phyloP scores from a whole-genome alignment of 2,888 invertebrate species.

The Euproctis similis region DNA sequence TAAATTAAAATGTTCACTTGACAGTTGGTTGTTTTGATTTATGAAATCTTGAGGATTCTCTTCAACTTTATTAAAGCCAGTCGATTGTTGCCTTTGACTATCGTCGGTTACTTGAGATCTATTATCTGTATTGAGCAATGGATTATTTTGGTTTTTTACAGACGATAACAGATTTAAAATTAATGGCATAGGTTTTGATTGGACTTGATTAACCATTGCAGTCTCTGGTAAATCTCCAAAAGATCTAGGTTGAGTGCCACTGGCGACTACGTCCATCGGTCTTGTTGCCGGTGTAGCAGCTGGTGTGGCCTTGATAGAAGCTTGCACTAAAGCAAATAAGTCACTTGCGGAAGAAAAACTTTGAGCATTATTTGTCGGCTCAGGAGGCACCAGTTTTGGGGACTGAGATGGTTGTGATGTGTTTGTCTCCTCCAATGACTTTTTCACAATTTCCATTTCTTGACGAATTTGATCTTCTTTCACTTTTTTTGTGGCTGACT shows the following conservation, averaged over 20 bases:
- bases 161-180: neutral
- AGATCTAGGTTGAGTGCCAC: slow-evolving; percentile 46
- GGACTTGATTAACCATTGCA: slow-evolving; percentile 6
- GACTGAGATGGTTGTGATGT: neutral
- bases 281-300: slow-evolving; percentile 16
- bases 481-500: slow-evolving; percentile 84
- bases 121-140: slow-evolving; percentile 1
- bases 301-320: slow-evolving; percentile 44
- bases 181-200: slow-evolving; percentile 2
- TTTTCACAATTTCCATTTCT: slow-evolving; percentile 74
- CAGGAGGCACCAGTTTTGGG: neutral
- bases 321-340: slow-evolving; percentile 57
- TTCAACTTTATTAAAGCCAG: neutral
- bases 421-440: slow-evolving; percentile 47
- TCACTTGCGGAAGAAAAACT: slow-evolving; percentile 51
- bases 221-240: slow-evolving; percentile 50
- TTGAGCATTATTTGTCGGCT: slow-evolving; percentile 23
- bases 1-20: neutral
- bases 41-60: slow-evolving; percentile 4
- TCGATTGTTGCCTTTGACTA: too few relatives aligned
- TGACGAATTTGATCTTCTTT: slow-evolving; percentile 77
- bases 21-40: slow-evolving; percentile 4
- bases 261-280: slow-evolving; percentile 35
- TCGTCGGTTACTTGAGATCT: neutral
- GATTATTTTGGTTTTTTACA: neutral